A percentile compares a stretch with the other conserved stretches of the same genome.
These are phyloP conservation scores for Propithecus perrieri DNA, from an alignment of 2,797 vertebrate species.

Conservation along the genomic window DNA sequence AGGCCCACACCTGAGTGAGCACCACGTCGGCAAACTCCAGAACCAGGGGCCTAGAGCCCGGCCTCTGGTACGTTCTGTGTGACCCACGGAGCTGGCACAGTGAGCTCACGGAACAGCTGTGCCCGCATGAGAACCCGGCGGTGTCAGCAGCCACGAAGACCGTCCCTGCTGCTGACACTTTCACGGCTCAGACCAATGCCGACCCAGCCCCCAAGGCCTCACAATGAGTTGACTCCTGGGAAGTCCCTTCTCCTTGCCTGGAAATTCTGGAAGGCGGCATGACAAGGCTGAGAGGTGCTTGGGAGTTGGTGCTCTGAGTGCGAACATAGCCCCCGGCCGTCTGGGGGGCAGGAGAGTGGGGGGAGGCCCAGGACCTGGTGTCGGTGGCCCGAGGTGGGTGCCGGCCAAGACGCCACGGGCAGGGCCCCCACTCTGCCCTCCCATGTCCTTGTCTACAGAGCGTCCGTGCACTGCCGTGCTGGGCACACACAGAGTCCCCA, in stretches of 20 bases:
- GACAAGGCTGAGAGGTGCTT: accelerated
- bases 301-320: neutral
- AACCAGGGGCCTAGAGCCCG: neutral
- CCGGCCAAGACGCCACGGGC: neutral
- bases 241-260: neutral
- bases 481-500: neutral
- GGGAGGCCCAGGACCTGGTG: neutral
- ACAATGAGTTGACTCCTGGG: accelerated
- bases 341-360: accelerated
- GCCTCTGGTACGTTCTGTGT: accelerated
- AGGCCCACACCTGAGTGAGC: accelerated
- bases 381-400: accelerated
- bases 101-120: accelerated
- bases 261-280: accelerated
- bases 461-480: neutral
- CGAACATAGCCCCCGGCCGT: neutral
- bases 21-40: accelerated
- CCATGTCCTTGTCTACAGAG: neutral
- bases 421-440: neutral
- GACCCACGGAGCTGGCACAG: neutral
- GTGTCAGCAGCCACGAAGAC: accelerated
- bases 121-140: accelerated
- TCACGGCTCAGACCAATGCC: accelerated
- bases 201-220: neutral
- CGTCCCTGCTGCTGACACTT: accelerated